phyloP scores from a whole-genome alignment of 2,888 invertebrate genomes.

The Macrosoma leucophasiata region DNA sequence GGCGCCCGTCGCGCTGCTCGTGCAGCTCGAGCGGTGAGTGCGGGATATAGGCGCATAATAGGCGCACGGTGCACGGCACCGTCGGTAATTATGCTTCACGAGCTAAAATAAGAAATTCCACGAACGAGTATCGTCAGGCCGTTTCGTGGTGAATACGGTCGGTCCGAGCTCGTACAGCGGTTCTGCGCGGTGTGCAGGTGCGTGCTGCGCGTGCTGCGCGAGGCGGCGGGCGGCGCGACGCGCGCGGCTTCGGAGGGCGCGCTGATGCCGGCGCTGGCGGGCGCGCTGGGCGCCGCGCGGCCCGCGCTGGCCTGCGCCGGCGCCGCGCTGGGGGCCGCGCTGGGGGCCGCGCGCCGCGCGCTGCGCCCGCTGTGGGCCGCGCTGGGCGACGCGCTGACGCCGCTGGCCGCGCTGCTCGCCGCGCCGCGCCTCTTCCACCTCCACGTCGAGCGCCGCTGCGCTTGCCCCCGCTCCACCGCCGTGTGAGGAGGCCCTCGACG shows the following conservation, averaged over 20 bases:
- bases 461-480: constrained; percentile 1
- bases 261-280: constrained; percentile 80
- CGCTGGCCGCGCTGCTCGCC: constrained; percentile 35
- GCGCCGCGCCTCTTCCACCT: constrained; percentile 28
- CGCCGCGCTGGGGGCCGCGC: constrained; percentile 30
- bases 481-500: not conserved
- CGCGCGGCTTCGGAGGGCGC: constrained; percentile 75
- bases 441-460: constrained; percentile 24
- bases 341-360: constrained; percentile 74
- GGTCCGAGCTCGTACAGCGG: too few relatives aligned
- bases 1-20: too few relatives aligned
- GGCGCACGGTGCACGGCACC: not conserved
- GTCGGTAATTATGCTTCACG: not conserved
- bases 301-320: constrained; percentile 80
- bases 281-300: constrained; percentile 80
- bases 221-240: constrained; percentile 32
- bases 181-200: too few relatives aligned
- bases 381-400: constrained; percentile 35
- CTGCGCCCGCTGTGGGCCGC: constrained; percentile 40
- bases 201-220: constrained; percentile 33
- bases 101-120: too few relatives aligned
- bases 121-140: too few relatives aligned
- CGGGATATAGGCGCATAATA: constrained; percentile 7
- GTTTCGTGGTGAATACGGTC: too few relatives aligned
- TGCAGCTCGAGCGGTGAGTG: constrained; percentile 76